Evolutionary conservation across 2,888 invertebrate species (phyloP).

Genomic region (Callimorpha dominula): DNA sequence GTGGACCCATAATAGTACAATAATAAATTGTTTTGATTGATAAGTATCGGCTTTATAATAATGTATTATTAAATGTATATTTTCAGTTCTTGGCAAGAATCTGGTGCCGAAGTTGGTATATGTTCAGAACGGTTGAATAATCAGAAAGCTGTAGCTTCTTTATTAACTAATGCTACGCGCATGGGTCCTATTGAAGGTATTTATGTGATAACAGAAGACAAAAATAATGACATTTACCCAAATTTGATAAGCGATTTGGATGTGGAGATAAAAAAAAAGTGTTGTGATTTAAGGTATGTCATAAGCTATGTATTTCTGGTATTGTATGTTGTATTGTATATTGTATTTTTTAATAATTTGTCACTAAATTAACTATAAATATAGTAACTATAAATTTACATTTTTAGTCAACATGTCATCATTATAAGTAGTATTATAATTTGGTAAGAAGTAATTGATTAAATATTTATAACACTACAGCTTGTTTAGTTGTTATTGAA

Average conservation of each 20-base stretch:
- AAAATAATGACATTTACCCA: conserved; percentile 29
- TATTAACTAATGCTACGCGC: conserved; percentile 42
- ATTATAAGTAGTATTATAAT: no score
- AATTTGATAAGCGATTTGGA: conserved; percentile 50
- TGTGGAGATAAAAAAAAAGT: conserved; percentile 50
- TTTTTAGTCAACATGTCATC: no score
- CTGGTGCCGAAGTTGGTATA: conserved; percentile 42
- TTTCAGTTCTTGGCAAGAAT: conserved; percentile 50
- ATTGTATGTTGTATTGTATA: no score
- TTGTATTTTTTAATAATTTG: not conserved
- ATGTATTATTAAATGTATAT: not conserved
- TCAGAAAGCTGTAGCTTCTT: conserved; percentile 25
- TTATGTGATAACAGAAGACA: conserved; percentile 38
- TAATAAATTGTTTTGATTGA: no score
- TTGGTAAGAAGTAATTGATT: no score
- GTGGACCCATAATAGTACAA: no score
- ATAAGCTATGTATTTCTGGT: no score
- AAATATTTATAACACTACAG: no score
- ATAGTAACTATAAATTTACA: no score
- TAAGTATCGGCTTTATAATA: not conserved
- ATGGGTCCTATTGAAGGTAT: conserved; percentile 55
- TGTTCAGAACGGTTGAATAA: conserved; percentile 29
- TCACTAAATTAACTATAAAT: no score
- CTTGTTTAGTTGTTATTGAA: no score
- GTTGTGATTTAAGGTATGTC: conserved; percentile 55